Evolutionary conservation across 2,797 vertebrate genomes (phyloP).

Genomic region (Percopsis omiscomaycus): DNA sequence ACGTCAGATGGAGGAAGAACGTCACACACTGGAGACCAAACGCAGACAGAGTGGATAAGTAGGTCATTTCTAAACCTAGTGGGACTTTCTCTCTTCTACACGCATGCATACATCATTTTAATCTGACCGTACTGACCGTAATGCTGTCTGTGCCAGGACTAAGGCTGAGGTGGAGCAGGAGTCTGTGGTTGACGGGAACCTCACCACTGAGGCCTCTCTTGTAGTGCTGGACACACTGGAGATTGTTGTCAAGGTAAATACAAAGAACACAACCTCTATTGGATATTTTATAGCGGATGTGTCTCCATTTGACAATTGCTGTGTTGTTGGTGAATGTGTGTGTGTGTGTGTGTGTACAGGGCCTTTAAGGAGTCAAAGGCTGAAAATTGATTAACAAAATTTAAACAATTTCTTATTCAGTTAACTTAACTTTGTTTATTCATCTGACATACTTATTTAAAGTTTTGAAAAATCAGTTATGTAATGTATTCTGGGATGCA

Average conservation of each 20-base stretch:
- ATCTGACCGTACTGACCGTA: background rate
- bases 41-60: slow-evolving; percentile 89
- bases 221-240: slow-evolving; percentile 89
- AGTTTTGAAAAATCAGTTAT: too few relatives aligned
- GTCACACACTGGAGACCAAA: slow-evolving; percentile 89
- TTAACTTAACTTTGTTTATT: too few relatives aligned
- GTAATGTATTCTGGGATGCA: too few relatives aligned
- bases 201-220: slow-evolving; percentile 86
- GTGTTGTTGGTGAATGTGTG: too few relatives aligned
- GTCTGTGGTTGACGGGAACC: slow-evolving; percentile 88
- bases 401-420: too few relatives aligned
- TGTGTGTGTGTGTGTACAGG: too few relatives aligned
- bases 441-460: too few relatives aligned
- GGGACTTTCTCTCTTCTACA: background rate
- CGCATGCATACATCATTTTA: background rate
- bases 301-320: too few relatives aligned
- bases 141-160: slow-evolving; percentile 67
- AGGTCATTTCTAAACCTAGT: slow-evolving; percentile 37
- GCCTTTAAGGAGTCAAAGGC: too few relatives aligned
- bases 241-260: slow-evolving; percentile 86
- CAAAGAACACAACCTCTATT: background rate
- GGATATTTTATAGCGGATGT: too few relatives aligned
- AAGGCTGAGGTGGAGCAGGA: slow-evolving; percentile 91
- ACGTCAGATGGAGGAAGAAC: slow-evolving; percentile 92
- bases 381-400: too few relatives aligned